A percentile compares a stretch with the other conserved stretches of the same genome.
These are phyloP conservation scores for Aphelocoma coerulescens DNA, from an alignment of 2,113 vertebrate species.

Conservation along the genomic window DNA sequence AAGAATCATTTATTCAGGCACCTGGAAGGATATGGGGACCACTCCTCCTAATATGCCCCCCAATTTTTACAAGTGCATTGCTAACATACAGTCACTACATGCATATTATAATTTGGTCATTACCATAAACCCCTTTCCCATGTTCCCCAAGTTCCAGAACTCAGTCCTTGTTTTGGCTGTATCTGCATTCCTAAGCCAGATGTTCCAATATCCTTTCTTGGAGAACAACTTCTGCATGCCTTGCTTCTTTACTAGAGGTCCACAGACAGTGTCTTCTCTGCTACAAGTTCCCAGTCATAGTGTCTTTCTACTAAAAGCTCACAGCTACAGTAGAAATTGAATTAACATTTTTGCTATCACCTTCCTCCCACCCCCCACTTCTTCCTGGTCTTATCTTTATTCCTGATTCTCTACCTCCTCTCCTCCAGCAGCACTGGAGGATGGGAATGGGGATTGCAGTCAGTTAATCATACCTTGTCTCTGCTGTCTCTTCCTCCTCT, in stretches of 20 bases:
- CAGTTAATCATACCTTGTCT: rapidly evolving
- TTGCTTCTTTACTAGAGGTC: neutral
- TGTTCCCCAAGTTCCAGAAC: neutral
- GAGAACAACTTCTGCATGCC: neutral
- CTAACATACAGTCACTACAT: neutral
- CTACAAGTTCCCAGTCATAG: neutral
- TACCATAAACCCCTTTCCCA: neutral
- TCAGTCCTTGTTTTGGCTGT: neutral
- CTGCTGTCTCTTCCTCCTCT: neutral
- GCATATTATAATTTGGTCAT: neutral
- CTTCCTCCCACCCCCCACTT: neutral
- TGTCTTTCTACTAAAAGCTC: neutral
- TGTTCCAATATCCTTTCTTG: neutral
- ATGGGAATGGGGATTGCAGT: neutral
- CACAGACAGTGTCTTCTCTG: too few species aligned
- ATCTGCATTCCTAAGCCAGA: neutral
- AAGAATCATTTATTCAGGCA: neutral
- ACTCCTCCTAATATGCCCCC: neutral
- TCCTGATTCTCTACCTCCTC: neutral
- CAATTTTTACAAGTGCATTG: neutral
- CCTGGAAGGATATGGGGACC: neutral
- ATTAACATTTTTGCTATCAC: neutral
- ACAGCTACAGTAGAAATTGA: neutral
- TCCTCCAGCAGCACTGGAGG: neutral
- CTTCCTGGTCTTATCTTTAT: neutral